A percentile compares a stretch with the other conserved stretches of the same genome.
phyloP scores from a whole-genome alignment of 2,797 vertebrate species.

The Helarctos malayanus region DNA sequence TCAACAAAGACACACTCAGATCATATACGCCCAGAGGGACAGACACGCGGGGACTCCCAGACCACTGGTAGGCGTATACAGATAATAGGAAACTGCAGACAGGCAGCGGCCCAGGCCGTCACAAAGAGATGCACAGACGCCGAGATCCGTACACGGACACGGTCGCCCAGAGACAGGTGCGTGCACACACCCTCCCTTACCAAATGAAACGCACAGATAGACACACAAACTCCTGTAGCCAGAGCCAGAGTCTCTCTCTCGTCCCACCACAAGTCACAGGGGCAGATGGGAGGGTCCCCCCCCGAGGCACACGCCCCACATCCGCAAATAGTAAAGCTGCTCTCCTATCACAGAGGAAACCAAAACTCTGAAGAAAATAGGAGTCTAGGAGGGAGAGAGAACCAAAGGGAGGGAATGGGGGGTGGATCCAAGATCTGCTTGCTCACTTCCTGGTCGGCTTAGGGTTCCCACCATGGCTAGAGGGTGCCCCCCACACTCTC shows the following conservation, averaged over 20 bases:
- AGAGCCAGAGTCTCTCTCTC: not conserved
- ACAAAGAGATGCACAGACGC: not conserved
- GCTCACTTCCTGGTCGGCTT: not conserved
- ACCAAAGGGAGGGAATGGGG: not conserved
- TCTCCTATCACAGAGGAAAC: not conserved
- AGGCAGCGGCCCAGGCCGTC: rapidly evolving
- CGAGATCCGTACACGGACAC: not conserved
- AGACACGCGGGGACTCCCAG: not conserved
- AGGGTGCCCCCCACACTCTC: not conserved
- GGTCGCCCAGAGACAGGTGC: not conserved
- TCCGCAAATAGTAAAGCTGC: not conserved
- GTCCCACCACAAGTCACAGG: not conserved
- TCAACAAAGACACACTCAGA: not conserved
- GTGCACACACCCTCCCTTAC: not conserved
- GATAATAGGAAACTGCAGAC: not conserved
- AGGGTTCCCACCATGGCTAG: not conserved
- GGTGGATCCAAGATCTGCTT: not conserved
- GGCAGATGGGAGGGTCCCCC: not conserved
- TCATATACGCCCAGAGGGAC: not conserved
- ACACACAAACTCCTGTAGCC: not conserved
- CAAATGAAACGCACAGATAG: not conserved
- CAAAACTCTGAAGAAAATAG: slow-evolving; percentile 13
- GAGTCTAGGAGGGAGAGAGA: not conserved
- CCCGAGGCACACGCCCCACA: not conserved
- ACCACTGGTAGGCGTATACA: not conserved